Conservation (phyloP, 2,888 invertebrate genomes). For the Seira ritae region DNA sequence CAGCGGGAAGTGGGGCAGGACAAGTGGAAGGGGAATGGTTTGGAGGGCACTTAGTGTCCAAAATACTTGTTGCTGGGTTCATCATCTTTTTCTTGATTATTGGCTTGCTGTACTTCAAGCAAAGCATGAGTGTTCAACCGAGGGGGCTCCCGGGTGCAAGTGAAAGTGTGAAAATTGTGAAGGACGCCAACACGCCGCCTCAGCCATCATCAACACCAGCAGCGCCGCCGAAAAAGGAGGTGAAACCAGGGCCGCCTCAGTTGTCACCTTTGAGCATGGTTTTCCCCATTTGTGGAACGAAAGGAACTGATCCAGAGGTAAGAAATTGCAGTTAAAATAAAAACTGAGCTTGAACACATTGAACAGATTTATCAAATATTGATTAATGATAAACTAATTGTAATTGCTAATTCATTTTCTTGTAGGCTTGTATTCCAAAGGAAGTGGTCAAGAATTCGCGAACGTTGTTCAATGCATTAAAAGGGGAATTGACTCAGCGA, state of each 20-base stretch:
- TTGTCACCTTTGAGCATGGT: slow-evolving; percentile 34
- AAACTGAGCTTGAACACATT: not conserved
- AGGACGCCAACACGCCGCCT: slow-evolving; percentile 11
- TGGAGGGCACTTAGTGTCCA: slow-evolving; percentile 51
- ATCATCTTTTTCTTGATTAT: slow-evolving; percentile 46
- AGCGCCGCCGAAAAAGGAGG: slow-evolving; percentile 36
- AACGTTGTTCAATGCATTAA: slow-evolving; percentile 61
- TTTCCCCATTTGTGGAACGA: slow-evolving; percentile 67
- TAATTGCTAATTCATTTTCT: not conserved
- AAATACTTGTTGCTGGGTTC: slow-evolving; percentile 51
- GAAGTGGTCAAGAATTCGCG: slow-evolving; percentile 63
- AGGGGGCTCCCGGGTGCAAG: slow-evolving; percentile 22
- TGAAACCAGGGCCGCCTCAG: not conserved
- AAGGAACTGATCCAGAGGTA: slow-evolving; percentile 62
- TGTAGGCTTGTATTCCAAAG: slow-evolving; percentile 64
- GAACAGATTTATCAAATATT: not conserved
- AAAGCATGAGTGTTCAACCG: slow-evolving; percentile 34
- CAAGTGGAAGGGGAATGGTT: slow-evolving; percentile 37
- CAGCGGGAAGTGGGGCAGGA: slow-evolving; percentile 8
- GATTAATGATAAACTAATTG: not conserved
- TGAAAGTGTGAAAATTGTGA: not conserved
- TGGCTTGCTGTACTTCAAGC: slow-evolving; percentile 40
- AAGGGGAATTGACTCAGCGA: slow-evolving; percentile 63
- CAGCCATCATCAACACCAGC: not conserved
- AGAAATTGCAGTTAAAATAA: not conserved